Evolutionary conservation across 2,113 vertebrate species (phyloP).

Genomic region (Parus major): DNA sequence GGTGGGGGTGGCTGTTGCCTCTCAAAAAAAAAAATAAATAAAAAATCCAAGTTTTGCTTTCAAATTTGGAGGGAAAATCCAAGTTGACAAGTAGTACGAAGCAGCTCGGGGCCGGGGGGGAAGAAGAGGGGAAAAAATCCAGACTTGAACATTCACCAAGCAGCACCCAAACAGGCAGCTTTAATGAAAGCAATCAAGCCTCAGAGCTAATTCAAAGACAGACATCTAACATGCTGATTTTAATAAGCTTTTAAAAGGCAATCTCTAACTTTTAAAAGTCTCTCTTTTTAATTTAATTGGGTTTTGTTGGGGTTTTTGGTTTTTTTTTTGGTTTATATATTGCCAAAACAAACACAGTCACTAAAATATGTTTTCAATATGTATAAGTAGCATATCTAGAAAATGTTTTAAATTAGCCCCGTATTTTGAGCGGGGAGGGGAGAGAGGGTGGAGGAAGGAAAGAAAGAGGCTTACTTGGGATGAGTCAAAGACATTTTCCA

Average conservation of each 20-base stretch:
- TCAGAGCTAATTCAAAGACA: constrained; percentile 72
- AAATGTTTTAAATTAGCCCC: constrained; percentile 54
- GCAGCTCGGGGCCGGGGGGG: not conserved
- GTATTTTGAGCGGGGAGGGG: not conserved
- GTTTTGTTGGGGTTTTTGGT: not conserved
- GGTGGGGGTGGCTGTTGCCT: not conserved
- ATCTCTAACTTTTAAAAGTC: constrained; percentile 78
- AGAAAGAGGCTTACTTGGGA: not conserved
- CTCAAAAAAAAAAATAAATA: not conserved
- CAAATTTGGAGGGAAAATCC: constrained; percentile 59
- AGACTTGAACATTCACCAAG: constrained; percentile 48
- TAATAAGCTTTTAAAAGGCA: constrained; percentile 80
- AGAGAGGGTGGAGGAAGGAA: not conserved
- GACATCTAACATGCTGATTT: constrained; percentile 76
- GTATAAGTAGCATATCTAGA: constrained; percentile 44
- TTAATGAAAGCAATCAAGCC: constrained; percentile 78
- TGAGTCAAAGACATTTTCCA: not conserved
- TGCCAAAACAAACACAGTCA: constrained; percentile 68
- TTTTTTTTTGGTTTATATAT: constrained; percentile 40
- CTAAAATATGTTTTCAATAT: constrained; percentile 72
- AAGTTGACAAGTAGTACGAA: constrained; percentile 61
- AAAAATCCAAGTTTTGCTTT: not conserved
- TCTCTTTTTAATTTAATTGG: constrained; percentile 70
- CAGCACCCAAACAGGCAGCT: constrained; percentile 69
- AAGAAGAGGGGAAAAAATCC: not conserved